phyloP scores from a whole-genome alignment of 2,113 vertebrate species.

The Sphaerodactylus townsendi region DNA sequence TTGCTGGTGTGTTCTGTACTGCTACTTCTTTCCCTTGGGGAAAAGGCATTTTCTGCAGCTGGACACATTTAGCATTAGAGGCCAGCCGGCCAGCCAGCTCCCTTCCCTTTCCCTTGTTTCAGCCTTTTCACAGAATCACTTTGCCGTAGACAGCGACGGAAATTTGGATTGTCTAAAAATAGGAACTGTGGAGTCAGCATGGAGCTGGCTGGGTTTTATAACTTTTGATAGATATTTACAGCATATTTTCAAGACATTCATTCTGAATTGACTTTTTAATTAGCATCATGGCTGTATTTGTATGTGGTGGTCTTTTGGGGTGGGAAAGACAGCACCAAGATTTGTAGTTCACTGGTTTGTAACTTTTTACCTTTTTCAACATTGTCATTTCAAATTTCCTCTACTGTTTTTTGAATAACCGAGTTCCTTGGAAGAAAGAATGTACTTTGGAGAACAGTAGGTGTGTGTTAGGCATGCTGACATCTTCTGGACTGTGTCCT shows the following conservation, averaged over 20 bases:
- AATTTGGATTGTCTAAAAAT: slow-evolving; percentile 16
- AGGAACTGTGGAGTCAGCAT: slow-evolving; percentile 19
- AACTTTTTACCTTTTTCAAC: slow-evolving; percentile 25
- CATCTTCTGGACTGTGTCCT: slow-evolving; percentile 40
- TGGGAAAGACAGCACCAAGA: background rate
- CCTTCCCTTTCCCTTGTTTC: background rate
- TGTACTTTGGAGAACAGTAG: slow-evolving; percentile 25
- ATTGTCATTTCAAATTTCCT: background rate
- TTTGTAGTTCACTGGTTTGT: slow-evolving; percentile 24
- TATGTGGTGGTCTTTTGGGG: too few relatives aligned
- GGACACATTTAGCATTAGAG: slow-evolving; percentile 13
- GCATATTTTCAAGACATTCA: slow-evolving; percentile 3
- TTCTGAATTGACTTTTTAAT: slow-evolving; percentile 19
- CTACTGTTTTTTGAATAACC: background rate
- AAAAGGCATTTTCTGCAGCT: background rate
- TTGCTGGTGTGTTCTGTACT: background rate
- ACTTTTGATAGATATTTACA: slow-evolving; percentile 28
- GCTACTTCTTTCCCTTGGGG: background rate
- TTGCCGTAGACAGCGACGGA: background rate
- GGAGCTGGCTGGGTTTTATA: background rate
- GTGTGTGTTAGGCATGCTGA: background rate
- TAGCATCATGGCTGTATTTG: background rate
- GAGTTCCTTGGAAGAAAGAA: background rate
- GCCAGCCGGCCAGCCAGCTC: background rate
- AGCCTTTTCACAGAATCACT: background rate